phyloP scores from a whole-genome alignment of 92 coral and sea anemone genomes.

The Plumapathes pennacea region DNA sequence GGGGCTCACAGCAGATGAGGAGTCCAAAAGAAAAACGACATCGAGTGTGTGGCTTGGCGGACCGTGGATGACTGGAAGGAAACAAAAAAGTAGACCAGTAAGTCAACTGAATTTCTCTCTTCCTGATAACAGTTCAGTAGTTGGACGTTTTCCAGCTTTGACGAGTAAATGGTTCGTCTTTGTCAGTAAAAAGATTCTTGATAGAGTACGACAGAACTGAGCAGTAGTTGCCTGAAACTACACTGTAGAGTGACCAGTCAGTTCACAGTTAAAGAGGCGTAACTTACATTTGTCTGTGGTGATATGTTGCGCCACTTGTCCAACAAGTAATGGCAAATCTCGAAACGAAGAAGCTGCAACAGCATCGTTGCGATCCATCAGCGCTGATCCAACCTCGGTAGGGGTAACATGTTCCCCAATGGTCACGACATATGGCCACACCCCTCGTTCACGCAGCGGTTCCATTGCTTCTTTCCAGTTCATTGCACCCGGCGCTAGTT shows the following conservation, averaged over 20 bases:
- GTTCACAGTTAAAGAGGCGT: too few relatives aligned
- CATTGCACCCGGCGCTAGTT: constrained; percentile 5
- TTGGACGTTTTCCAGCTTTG: too few relatives aligned
- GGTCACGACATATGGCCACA: constrained; percentile 35
- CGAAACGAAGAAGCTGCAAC: constrained; percentile 24
- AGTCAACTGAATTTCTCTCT: too few relatives aligned
- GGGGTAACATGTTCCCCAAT: constrained; percentile 27
- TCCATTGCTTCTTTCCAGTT: constrained; percentile 13
- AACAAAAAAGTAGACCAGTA: background rate
- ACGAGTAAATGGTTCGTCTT: too few relatives aligned
- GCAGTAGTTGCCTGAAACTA: too few relatives aligned
- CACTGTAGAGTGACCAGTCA: too few relatives aligned
- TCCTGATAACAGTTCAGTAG: too few relatives aligned
- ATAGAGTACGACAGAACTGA: too few relatives aligned
- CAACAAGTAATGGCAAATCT: constrained; percentile 20
- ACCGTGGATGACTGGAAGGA: constrained; percentile 11
- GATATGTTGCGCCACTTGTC: constrained; percentile 17
- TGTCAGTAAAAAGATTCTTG: too few relatives aligned
- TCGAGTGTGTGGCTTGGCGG: constrained; percentile 21
- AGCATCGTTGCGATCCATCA: constrained; percentile 15
- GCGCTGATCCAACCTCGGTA: constrained; percentile 18
- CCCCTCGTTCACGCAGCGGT: constrained; percentile 42
- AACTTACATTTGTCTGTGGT: constrained; percentile 30
- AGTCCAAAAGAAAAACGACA: constrained; percentile 44
- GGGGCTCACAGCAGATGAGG: constrained; percentile 39